phyloP scores from a whole-genome alignment of 2,113 vertebrate species.

The Agelaius phoeniceus region DNA sequence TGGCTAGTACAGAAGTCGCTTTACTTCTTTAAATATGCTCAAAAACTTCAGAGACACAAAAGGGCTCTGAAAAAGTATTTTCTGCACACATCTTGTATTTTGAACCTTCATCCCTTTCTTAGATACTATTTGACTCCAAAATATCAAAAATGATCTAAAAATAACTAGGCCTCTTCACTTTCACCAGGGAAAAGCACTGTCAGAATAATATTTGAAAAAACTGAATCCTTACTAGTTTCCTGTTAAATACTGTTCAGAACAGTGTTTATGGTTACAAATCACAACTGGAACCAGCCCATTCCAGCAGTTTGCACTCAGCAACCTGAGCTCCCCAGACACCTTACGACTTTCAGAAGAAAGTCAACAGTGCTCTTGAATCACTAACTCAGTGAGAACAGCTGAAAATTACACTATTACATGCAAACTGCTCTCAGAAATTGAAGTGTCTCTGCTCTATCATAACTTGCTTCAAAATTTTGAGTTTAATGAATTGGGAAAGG shows the following conservation, averaged over 20 bases:
- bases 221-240: not conserved
- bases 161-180: not conserved
- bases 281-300: not conserved
- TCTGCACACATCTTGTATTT: accelerated
- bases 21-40: not conserved
- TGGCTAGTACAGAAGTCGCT: not conserved
- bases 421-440: not conserved
- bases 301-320: not conserved
- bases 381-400: not conserved
- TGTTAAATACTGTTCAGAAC: not conserved
- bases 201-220: not conserved
- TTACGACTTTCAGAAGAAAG: not conserved
- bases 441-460: not conserved
- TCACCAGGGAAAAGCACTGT: not conserved
- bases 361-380: not conserved
- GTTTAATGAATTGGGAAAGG: not conserved
- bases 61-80: not conserved
- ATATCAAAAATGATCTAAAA: not conserved
- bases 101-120: not conserved
- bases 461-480: not conserved
- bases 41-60: not conserved
- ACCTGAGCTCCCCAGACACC: not conserved
- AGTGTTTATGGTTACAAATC: not conserved
- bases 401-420: not conserved
- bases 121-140: not conserved